These are phyloP conservation scores for Yponomeuta cagnagella DNA, from an alignment of 2,888 invertebrate genomes.

Conservation along the genomic window DNA sequence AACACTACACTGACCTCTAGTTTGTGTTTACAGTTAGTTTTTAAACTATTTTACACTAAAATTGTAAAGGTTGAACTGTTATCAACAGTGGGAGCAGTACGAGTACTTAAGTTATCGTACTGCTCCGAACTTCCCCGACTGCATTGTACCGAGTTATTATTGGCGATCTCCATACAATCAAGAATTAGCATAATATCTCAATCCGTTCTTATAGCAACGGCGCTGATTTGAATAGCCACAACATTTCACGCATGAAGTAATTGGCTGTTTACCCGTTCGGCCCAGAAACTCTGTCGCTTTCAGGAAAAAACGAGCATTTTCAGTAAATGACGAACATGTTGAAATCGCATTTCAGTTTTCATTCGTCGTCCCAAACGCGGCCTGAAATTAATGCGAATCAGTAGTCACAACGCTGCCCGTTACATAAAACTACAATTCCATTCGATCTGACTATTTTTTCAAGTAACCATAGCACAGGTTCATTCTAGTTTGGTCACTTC, in stretches of 20 bases:
- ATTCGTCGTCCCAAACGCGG: too few species aligned
- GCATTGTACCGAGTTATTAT: constrained; percentile 43
- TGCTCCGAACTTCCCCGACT: background rate
- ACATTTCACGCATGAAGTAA: constrained; percentile 40
- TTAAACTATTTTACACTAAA: too few species aligned
- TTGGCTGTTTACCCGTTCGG: background rate
- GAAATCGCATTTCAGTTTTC: too few species aligned
- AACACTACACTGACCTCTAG: too few species aligned
- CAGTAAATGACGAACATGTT: too few species aligned
- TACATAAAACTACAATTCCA: too few species aligned
- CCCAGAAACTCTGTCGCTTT: background rate
- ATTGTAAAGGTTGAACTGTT: background rate
- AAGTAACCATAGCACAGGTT: too few species aligned
- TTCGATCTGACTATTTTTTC: too few species aligned
- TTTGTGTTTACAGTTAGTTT: background rate
- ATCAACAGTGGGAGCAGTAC: background rate
- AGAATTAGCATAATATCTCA: constrained; percentile 73
- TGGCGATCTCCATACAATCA: constrained; percentile 72
- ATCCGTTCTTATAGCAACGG: constrained; percentile 50
- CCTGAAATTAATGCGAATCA: too few species aligned
- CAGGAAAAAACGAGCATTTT: too few species aligned
- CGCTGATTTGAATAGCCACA: constrained; percentile 47
- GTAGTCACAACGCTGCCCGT: too few species aligned
- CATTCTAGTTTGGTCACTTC: too few species aligned
- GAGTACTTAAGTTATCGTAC: background rate